These are phyloP conservation scores for Semicossyphus pulcher DNA, from an alignment of 2,113 vertebrate species.

Conservation along the genomic window DNA sequence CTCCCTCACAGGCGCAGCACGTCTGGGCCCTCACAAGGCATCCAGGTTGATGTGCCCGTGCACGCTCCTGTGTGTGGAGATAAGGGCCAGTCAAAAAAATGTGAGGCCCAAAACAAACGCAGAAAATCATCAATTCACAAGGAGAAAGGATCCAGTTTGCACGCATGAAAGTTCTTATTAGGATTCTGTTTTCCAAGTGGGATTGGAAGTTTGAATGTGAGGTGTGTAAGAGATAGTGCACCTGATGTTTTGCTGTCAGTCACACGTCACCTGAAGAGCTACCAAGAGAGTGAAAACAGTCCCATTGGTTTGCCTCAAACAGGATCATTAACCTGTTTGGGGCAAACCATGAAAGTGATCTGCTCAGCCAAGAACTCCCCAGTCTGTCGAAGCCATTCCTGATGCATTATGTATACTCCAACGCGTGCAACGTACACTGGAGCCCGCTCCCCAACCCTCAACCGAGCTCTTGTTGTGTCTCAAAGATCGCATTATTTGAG, in stretches of 20 bases:
- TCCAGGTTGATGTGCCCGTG: conserved; percentile 48
- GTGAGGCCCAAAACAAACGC: conserved; percentile 43
- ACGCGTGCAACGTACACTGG: not conserved
- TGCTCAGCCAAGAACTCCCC: conserved; percentile 21
- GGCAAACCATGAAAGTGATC: conserved; percentile 36
- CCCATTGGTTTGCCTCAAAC: no score
- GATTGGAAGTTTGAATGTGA: conserved; percentile 7
- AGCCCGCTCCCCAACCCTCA: conserved; percentile 13
- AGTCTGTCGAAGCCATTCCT: conserved; percentile 60
- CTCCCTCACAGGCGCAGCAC: conserved; percentile 41
- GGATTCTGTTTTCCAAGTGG: conserved; percentile 14
- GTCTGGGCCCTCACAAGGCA: conserved; percentile 37
- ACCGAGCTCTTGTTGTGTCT: conserved; percentile 55
- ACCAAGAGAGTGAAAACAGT: conserved; percentile 31
- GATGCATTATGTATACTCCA: conserved; percentile 40
- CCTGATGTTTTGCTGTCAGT: conserved; percentile 28
- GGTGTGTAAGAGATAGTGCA: conserved; percentile 18
- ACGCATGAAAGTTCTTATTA: conserved; percentile 6
- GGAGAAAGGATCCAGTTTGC: conserved; percentile 3
- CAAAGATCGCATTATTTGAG: conserved; percentile 72
- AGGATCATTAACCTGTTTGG: conserved; percentile 34
- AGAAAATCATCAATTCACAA: conserved; percentile 22
- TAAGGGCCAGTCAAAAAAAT: not conserved
- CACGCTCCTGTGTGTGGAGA: conserved; percentile 35
- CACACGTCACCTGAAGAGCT: conserved; percentile 38